Evolutionary conservation across 37 sponge, comb jelly and placozoan species (phyloP).

Genomic region (Diacarnus erythraeanus): DNA sequence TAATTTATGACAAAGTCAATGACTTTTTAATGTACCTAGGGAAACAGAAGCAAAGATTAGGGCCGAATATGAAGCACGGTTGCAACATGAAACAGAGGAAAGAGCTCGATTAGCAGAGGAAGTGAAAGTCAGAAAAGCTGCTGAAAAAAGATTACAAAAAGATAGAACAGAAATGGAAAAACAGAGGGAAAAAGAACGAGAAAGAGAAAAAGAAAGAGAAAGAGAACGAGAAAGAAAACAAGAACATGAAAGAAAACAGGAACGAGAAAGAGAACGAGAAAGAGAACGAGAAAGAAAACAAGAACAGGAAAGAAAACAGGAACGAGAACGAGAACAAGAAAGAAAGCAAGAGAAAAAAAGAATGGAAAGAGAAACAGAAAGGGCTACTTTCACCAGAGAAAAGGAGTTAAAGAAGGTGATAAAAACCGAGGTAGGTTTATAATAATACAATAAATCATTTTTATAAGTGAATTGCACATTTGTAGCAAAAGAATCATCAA

Average conservation of each 20-base stretch:
- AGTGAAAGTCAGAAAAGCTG: constrained; percentile 41
- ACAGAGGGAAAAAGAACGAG: constrained; percentile 17
- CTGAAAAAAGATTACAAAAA: constrained; percentile 37
- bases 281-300: neutral
- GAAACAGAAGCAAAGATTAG: constrained; percentile 61
- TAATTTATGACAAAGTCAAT: neutral
- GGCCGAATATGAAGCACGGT: constrained; percentile 54
- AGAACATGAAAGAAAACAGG: neutral
- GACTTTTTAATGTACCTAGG: neutral
- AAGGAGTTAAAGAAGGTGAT: neutral
- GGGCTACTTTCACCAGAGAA: constrained; percentile 13
- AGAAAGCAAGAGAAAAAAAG: neutral
- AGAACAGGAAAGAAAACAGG: constrained; percentile 19
- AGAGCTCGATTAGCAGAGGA: constrained; percentile 57
- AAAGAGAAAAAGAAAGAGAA: constrained; percentile 21
- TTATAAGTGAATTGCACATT: no score
- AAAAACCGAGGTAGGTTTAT: neutral
- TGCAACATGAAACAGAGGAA: constrained; percentile 57
- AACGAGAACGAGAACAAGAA: constrained; percentile 11
- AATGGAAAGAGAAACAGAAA: constrained; percentile 1
- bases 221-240: neutral
- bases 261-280: constrained; percentile 20
- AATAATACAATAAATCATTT: neutral
- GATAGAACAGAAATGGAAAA: neutral
- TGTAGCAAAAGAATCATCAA: neutral